Conservation (phyloP, 2,888 invertebrate species). For the Trypoxylon attenuatum region DNA sequence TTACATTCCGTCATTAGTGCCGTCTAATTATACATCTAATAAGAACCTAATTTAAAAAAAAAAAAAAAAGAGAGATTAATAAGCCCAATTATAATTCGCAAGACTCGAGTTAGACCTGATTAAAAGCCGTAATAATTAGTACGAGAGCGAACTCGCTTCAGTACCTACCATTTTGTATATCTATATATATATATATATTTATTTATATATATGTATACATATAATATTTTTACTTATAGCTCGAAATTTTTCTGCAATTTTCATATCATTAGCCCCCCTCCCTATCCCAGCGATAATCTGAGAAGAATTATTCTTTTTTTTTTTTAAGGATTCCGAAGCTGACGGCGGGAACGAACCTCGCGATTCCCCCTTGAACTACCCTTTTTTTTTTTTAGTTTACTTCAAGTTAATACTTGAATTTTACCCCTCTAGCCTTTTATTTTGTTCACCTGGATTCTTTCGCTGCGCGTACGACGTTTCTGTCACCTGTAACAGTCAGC, state of each 20-base stretch:
- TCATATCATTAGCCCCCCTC: conserved; percentile 5
- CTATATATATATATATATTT: conserved; percentile 27
- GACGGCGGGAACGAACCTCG: conserved; percentile 29
- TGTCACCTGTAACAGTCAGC: conserved; percentile 6
- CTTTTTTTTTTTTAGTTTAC: background rate
- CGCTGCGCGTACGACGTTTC: conserved; percentile 1
- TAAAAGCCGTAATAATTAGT: conserved; percentile 50
- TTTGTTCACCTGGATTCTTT: background rate
- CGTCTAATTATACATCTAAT: conserved; percentile 34
- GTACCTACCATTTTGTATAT: conserved; percentile 29
- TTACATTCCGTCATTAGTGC: background rate
- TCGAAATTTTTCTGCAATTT: conserved; percentile 34
- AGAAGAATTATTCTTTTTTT: background rate
- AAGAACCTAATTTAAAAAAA: conserved; percentile 48
- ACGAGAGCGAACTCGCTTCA: conserved; percentile 35
- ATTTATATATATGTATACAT: conserved; percentile 30
- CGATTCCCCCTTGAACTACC: conserved; percentile 16
- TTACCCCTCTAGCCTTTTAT: background rate
- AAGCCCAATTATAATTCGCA: conserved; percentile 53
- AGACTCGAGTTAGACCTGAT: conserved; percentile 54
- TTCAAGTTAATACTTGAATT: background rate
- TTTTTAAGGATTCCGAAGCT: conserved; percentile 13
- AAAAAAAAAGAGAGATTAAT: conserved; percentile 39
- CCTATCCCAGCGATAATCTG: background rate
- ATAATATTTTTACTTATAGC: conserved; percentile 41